A percentile compares a stretch with the other conserved stretches of the same genome.
Conservation (phyloP, 2,888 invertebrate species). For the Fragum fragum region DNA sequence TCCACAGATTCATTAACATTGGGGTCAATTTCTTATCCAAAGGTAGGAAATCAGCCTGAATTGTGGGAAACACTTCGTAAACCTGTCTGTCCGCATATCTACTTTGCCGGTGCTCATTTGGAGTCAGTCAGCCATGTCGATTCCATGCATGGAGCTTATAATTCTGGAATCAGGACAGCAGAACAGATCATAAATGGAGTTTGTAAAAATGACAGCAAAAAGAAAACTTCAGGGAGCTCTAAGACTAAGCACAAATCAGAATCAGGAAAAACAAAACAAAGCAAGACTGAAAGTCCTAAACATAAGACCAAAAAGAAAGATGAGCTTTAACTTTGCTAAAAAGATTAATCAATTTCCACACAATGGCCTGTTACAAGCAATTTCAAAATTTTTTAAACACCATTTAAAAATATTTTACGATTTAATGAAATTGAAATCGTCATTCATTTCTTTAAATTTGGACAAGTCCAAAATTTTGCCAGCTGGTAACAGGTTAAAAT, state of each 20-base stretch:
- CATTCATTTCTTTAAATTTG: no score
- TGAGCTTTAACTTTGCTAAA: slow-evolving; percentile 9
- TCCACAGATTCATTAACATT: slow-evolving; percentile 66
- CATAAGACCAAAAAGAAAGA: slow-evolving; percentile 13
- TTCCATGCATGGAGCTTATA: slow-evolving; percentile 77
- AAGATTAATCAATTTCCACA: no score
- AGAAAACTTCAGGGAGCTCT: slow-evolving; percentile 22
- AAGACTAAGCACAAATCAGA: neutral
- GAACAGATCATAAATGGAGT: slow-evolving; percentile 66
- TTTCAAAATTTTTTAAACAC: no score
- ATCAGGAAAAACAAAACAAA: slow-evolving; percentile 13
- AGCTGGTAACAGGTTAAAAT: no score
- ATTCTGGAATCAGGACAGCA: slow-evolving; percentile 75
- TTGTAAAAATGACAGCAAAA: slow-evolving; percentile 45
- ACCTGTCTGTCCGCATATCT: slow-evolving; percentile 79
- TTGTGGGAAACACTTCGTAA: slow-evolving; percentile 70
- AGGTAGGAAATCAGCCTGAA: slow-evolving; percentile 69
- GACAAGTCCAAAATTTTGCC: no score
- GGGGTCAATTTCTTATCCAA: slow-evolving; percentile 74
- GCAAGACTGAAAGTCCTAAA: neutral
- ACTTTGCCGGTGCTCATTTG: slow-evolving; percentile 81
- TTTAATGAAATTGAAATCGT: no score
- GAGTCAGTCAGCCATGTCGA: slow-evolving; percentile 67
- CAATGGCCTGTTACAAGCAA: neutral
- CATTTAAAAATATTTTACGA: no score